These are phyloP conservation scores for Panurus biarmicus DNA, from an alignment of 2,113 vertebrate species.

Conservation along the genomic window DNA sequence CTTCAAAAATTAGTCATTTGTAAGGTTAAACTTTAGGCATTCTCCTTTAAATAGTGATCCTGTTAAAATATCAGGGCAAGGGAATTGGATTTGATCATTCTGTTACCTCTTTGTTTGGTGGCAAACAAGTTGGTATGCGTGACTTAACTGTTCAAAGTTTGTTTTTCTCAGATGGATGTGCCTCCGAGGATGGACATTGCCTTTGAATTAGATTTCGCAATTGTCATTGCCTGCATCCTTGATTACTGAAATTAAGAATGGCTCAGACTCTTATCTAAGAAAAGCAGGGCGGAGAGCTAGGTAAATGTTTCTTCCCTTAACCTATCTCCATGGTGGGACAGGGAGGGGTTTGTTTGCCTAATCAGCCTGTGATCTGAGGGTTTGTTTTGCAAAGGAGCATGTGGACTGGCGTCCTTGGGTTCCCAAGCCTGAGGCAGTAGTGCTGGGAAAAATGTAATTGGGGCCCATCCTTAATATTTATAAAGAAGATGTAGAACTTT, in stretches of 20 bases:
- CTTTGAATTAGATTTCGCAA: constrained; percentile 3
- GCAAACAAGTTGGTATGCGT: background rate
- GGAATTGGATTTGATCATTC: background rate
- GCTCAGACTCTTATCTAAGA: constrained; percentile 3
- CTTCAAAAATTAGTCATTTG: background rate
- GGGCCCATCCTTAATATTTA: background rate
- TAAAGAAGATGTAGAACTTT: background rate
- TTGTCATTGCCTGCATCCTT: background rate
- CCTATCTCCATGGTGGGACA: constrained; percentile 6
- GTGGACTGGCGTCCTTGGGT: background rate
- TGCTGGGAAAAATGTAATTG: constrained; percentile 17
- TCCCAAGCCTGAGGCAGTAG: constrained; percentile 23
- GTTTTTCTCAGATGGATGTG: background rate
- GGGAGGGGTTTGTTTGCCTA: constrained; percentile 12
- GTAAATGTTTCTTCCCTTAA: constrained; percentile 3
- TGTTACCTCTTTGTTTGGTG: background rate
- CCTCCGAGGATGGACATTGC: background rate
- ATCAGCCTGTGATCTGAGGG: constrained; percentile 18
- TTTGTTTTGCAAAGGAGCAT: constrained; percentile 45
- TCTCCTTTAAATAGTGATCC: background rate
- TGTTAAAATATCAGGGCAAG: background rate
- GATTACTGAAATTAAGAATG: constrained; percentile 5
- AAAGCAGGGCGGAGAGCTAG: background rate
- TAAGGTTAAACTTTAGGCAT: background rate
- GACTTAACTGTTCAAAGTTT: background rate